phyloP scores from a whole-genome alignment of 2,113 vertebrate species.

The Motacilla alba region DNA sequence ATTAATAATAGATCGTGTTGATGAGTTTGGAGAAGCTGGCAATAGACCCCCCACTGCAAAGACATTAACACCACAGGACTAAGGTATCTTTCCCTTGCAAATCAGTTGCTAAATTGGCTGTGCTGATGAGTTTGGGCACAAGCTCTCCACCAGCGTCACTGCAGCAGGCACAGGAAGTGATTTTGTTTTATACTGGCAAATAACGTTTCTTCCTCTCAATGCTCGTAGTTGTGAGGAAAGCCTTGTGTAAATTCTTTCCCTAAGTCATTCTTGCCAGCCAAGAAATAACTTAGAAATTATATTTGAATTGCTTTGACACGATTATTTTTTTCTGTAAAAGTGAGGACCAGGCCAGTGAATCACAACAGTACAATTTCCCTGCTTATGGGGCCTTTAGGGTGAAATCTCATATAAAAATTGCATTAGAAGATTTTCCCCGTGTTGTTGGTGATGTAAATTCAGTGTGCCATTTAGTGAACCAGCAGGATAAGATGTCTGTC shows the following conservation, averaged over 20 bases:
- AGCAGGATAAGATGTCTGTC: neutral
- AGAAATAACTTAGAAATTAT: conserved; percentile 57
- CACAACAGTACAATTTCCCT: neutral
- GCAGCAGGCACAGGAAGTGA: conserved; percentile 56
- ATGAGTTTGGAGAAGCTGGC: conserved; percentile 82
- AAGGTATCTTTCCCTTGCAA: conserved; percentile 71
- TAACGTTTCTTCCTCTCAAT: conserved; percentile 20
- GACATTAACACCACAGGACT: conserved; percentile 74
- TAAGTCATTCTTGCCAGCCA: conserved; percentile 25
- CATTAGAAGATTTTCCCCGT: conserved; percentile 33
- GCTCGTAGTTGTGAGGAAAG: neutral
- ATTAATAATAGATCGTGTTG: conserved; percentile 86
- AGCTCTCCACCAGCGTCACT: neutral
- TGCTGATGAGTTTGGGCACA: conserved; percentile 61
- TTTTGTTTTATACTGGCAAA: conserved; percentile 57
- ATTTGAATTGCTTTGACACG: conserved; percentile 49
- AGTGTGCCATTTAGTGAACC: neutral
- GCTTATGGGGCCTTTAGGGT: conserved; percentile 41
- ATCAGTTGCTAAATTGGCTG: conserved; percentile 74
- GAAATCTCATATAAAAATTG: conserved; percentile 36
- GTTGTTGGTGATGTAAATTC: conserved; percentile 41
- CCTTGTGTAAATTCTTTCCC: conserved; percentile 31
- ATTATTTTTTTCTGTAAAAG: conserved; percentile 55
- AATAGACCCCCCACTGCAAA: conserved; percentile 80
- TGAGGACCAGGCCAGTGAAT: neutral